Percentiles rank a stretch among this genome's conserved stretches.
phyloP scores from a whole-genome alignment of 2,888 invertebrate genomes.

The Parnassius apollo region DNA sequence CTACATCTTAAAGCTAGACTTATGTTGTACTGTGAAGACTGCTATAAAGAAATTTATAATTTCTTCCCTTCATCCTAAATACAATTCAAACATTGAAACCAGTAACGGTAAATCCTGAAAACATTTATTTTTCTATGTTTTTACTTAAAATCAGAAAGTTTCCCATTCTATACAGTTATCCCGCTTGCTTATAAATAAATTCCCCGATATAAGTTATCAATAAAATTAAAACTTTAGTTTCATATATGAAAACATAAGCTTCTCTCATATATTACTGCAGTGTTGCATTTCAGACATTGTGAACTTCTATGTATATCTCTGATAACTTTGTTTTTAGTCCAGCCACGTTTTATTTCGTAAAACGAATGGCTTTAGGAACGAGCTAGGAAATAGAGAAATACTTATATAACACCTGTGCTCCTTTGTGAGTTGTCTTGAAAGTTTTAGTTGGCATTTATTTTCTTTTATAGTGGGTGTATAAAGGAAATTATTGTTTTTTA shows the following conservation, averaged over 20 bases:
- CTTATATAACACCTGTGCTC: slow-evolving; percentile 13
- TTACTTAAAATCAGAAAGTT: too few species aligned
- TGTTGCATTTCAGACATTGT: not conserved
- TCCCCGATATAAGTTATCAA: not conserved
- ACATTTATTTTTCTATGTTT: too few species aligned
- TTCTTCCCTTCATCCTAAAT: too few species aligned
- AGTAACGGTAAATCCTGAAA: too few species aligned
- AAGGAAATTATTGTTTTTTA: too few species aligned
- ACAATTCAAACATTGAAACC: too few species aligned
- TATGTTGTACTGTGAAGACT: too few species aligned
- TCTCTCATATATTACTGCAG: not conserved
- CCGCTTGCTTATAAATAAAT: too few species aligned
- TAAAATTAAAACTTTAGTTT: not conserved
- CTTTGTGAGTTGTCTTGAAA: slow-evolving; percentile 14
- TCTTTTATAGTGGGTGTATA: too few species aligned
- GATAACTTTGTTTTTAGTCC: slow-evolving; percentile 6
- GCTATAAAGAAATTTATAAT: too few species aligned
- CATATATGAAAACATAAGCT: not conserved
- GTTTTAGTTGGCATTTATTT: not conserved
- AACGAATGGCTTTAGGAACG: slow-evolving; percentile 9
- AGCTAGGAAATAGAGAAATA: slow-evolving; percentile 1
- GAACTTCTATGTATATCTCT: not conserved
- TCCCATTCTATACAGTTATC: too few species aligned
- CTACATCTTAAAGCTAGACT: too few species aligned
- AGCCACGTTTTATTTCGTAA: slow-evolving; percentile 7